Evolutionary conservation across 2,888 invertebrate genomes (phyloP), one percentile per base, ranked within the genome.

Genomic region (Thereva nobilitata): DNA sequence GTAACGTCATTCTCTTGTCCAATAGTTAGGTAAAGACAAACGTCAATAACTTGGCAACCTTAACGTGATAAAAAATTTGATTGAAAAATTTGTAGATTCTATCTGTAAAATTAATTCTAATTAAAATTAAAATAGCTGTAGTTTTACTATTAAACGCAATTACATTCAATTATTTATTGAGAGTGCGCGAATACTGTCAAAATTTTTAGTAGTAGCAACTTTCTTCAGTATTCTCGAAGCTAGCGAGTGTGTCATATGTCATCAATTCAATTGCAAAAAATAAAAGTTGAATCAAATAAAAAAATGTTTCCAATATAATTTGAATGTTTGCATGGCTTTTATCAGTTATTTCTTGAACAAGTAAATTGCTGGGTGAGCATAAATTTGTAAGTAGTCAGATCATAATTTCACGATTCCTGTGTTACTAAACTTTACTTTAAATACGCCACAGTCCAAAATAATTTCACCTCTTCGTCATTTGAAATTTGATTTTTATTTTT

Each of bases 171-270:
- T 53, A 9, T 37, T 34, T 34, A n/a, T 54, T 53, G 68, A 57
- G 64, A 53, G 52, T 68, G 68, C 68, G 68, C 67, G 64, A 64
- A 65, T 53, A 53, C 68, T 65, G 68, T 65, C 68, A 57, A 67
- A 57, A 64, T 57, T 40, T 53, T 34, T 41, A 40, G 34, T 44
- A 56, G 34, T 56, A 23, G 1, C 23, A 47, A 59, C 57, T 47
- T 47, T 59, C 57, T 12, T 59, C 41, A 47, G 57, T 35, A 47
- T 59, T 59, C 57, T 59, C 47, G 57, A 56, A 56, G 40, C 56
- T 12, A 42, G 23, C 23, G 42, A 44, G 44, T 37, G 34, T 59
- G 47, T 59, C 57, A 44, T 35, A 4, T 42, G 57, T 59, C 45
- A 50, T 47, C 64, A 57, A 45, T 12, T 45, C 38, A 53, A 53